These are phyloP conservation scores for Petrocephalus microphthalmus DNA, from an alignment of 2,113 vertebrate species.

Conservation along the genomic window DNA sequence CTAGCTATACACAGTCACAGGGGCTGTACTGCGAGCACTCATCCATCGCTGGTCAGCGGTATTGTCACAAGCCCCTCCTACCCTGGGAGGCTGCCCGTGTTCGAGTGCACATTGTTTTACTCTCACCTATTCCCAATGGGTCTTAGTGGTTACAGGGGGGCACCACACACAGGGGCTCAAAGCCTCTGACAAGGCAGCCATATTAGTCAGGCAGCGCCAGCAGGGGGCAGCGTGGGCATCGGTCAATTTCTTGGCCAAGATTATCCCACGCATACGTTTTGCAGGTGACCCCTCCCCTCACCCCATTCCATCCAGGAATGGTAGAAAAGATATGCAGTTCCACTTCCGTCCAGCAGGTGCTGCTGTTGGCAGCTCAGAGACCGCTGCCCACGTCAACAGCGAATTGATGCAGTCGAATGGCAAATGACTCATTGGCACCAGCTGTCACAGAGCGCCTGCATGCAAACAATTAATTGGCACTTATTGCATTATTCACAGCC, in stretches of 20 bases:
- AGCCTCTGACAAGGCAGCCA: neutral
- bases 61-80: neutral
- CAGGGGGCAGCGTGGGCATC: neutral
- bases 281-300: neutral
- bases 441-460: neutral
- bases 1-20: neutral
- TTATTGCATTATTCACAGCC: constrained; percentile 12
- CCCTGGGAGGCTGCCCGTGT: neutral
- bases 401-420: neutral
- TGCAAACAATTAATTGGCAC: constrained; percentile 17
- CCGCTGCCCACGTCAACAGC: neutral
- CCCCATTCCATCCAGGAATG: neutral
- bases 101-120: neutral
- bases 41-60: neutral
- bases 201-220: neutral
- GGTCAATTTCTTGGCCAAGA: neutral
- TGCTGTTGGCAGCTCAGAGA: neutral
- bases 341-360: constrained; percentile 2
- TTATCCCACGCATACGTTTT: neutral
- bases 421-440: constrained; percentile 10
- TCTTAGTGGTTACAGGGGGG: neutral
- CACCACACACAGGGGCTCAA: neutral
- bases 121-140: neutral
- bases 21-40: neutral
- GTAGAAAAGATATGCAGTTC: neutral